These are phyloP conservation scores for Apis mellifera DNA, from an alignment of 1,140 invertebrate genomes.

Conservation along the genomic window DNA sequence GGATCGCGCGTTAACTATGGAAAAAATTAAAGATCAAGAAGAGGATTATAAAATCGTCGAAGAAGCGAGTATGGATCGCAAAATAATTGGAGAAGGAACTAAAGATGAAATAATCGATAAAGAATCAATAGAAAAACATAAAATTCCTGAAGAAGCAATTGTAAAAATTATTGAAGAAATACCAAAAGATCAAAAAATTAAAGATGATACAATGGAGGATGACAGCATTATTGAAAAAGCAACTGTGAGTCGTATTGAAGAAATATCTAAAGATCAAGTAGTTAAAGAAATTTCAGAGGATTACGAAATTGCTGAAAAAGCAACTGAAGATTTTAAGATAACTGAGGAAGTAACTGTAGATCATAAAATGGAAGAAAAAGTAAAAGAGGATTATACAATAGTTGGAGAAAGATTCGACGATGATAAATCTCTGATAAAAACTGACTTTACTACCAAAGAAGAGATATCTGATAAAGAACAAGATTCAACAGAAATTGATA, in stretches of 20 bases:
- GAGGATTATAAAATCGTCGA: neutral
- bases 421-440: neutral
- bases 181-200: no score
- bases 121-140: neutral
- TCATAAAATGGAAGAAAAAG: neutral
- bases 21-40: no score
- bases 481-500: neutral
- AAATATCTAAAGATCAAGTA: neutral
- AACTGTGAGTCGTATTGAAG: neutral
- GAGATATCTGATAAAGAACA: neutral
- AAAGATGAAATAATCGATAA: neutral
- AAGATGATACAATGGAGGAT: no score
- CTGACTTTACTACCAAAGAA: neutral
- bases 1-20: no score
- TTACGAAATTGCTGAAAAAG: neutral
- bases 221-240: neutral
- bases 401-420: neutral
- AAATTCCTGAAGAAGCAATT: neutral
- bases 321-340: neutral
- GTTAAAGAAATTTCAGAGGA: no score
- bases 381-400: neutral
- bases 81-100: neutral
- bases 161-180: no score
- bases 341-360: neutral
- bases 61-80: neutral